Evolutionary conservation across 2,113 vertebrate species (phyloP).

Genomic region (Redunca redunca): DNA sequence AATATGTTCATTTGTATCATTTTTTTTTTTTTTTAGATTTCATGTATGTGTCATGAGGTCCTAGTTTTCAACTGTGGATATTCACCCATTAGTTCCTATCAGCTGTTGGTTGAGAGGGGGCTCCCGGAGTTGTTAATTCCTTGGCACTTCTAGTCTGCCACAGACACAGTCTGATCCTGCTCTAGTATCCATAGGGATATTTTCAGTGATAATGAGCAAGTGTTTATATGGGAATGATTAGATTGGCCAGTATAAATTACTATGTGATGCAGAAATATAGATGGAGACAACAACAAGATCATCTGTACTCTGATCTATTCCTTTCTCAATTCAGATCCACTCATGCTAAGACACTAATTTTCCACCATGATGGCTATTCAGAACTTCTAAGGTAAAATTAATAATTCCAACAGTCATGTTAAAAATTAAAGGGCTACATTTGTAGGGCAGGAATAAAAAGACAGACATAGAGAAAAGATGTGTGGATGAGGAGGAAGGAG

Average conservation of each 20-base stretch:
- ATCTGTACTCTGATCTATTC: not conserved
- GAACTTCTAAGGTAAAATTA: not conserved
- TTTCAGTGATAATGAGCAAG: not conserved
- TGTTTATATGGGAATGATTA: not conserved
- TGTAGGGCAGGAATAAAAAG: not conserved
- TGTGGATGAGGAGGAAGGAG: not conserved
- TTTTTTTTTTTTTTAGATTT: not conserved
- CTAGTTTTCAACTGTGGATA: not conserved
- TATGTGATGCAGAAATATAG: not conserved
- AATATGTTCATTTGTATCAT: not conserved
- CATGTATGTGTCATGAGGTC: not conserved
- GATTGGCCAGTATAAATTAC: fast-evolving
- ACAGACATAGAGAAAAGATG: not conserved
- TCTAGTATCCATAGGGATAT: not conserved
- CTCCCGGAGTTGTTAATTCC: not conserved
- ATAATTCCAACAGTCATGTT: not conserved
- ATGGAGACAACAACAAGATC: not conserved
- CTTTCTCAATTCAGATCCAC: not conserved
- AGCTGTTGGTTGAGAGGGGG: not conserved
- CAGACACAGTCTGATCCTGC: too few relatives aligned
- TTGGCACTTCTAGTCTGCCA: not conserved
- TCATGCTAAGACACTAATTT: not conserved
- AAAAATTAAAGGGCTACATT: not conserved
- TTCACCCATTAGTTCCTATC: not conserved
- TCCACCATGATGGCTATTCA: not conserved